Evolutionary conservation across 1,140 invertebrate species (phyloP).

Genomic region (Dysdera silvatica): DNA sequence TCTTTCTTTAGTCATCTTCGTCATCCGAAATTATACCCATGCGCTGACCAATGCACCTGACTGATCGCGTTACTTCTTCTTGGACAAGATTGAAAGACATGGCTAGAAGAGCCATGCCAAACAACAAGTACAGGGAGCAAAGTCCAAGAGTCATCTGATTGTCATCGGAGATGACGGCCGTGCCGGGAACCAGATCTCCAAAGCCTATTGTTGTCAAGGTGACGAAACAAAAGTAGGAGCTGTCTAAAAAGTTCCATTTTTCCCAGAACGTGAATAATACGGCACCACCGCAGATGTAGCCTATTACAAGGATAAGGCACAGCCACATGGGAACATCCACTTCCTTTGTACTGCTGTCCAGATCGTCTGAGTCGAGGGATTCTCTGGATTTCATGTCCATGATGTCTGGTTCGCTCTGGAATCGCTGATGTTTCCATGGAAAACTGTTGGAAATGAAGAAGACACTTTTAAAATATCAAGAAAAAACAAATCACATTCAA

Average conservation of each 20-base stretch:
- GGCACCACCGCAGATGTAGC: conserved; percentile 79
- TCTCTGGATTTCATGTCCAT: too few species aligned
- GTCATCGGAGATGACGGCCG: conserved; percentile 29
- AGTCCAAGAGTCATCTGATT: conserved; percentile 45
- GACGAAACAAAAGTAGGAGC: conserved; percentile 92
- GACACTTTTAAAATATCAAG: too few species aligned
- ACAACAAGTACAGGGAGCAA: conserved; percentile 84
- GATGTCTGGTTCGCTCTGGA: too few species aligned
- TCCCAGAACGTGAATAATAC: conserved; percentile 71
- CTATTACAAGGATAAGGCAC: conserved; percentile 76
- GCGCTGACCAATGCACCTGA: conserved; percentile 46
- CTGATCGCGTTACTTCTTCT: conserved; percentile 43
- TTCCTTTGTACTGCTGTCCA: conserved; percentile 17
- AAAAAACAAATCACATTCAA: too few species aligned
- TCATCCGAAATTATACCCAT: conserved; percentile 44
- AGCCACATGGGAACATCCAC: conserved; percentile 67
- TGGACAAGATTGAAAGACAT: conserved; percentile 96
- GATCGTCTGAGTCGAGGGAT: too few species aligned
- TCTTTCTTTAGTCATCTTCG: conserved; percentile 26
- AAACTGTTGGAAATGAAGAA: too few species aligned
- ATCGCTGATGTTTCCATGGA: too few species aligned
- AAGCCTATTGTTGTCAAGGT: conserved; percentile 92
- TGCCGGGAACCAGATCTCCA: conserved; percentile 82
- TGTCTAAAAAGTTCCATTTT: conserved; percentile 75
- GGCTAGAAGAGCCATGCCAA: conserved; percentile 91